Base-by-base conservation (phyloP, 2,888 invertebrate species). In the Nymphalis urticae region DNA sequence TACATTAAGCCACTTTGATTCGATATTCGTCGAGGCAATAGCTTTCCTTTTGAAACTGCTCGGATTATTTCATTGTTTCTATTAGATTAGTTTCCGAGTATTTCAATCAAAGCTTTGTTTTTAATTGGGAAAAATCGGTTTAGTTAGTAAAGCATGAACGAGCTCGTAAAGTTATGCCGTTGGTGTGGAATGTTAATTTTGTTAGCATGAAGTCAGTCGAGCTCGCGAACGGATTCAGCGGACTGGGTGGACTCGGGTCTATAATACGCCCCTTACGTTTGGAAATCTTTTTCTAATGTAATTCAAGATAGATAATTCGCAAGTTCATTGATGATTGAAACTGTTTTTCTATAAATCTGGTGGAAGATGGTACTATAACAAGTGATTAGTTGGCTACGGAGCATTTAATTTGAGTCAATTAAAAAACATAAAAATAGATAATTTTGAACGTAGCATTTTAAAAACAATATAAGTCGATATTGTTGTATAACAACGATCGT, bases 1-100 rank as follows among this genome's bases (percentile, higher is more conserved):
- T 47, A 56, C 62, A 69, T 59, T 62, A 66, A 69, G 65, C 69
- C 69, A 16, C 62, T 69, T 54, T 64, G 56, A 65, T 69, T 69
- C 47, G 68, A 53, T 68, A 60, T 64, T 64, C 63, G 47, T 64
- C 60, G 64, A 64, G 68, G 51, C 59, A 21, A 64, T 50, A 59
- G 47, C 63, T 27, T n/a, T 62, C 19, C 56, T 32, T 27, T 59
- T 60, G 63, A 64, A 68, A 68, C 62, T 50, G 50, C 19, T 48
- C 17, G 64, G 64, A 70, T 70, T 64, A 67, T 65, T 62, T 54
- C 50, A 48, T 56, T 64, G 62, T 48, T 63, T 61, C 65, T 60
- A 56, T 70, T 64, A 66, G 32, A 68, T 70, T 67, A 64, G 48
- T 64, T 54, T 6, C 42, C 47, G 47, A n/a, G 48, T 62, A 64